A percentile compares a stretch with the other conserved stretches of the same genome.
Evolutionary conservation across 1,140 invertebrate genomes (phyloP).

Genomic region (Aplysia californica): DNA sequence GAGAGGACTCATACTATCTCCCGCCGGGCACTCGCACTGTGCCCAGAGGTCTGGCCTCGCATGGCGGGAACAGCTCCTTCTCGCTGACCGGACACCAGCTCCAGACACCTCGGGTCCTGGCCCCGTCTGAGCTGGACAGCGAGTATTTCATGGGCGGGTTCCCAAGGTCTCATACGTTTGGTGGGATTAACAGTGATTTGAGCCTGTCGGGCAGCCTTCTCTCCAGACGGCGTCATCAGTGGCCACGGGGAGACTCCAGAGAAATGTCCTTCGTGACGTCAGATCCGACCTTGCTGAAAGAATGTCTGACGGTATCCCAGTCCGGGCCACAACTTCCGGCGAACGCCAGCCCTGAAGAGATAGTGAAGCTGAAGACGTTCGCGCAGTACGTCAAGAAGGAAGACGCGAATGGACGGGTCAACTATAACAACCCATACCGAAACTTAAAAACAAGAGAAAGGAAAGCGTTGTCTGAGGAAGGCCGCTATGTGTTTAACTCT

Average conservation of each 20-base stretch:
- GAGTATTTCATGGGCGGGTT: background rate
- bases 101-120: background rate
- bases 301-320: background rate
- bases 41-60: too few species aligned
- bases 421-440: background rate
- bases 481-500: conserved; percentile 1
- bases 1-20: too few species aligned
- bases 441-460: background rate
- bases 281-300: background rate
- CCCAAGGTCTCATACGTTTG: background rate
- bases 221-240: background rate
- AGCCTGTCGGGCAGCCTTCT: background rate
- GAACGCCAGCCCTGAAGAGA: background rate
- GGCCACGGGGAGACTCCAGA: background rate
- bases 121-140: background rate
- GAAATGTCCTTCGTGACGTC: background rate
- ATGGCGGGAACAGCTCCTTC: too few species aligned
- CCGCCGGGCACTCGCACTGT: too few species aligned
- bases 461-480: background rate
- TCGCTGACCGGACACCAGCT: background rate
- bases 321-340: background rate
- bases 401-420: background rate
- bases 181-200: background rate
- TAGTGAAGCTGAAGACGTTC: background rate
- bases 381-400: background rate